Evolutionary conservation across 1,140 invertebrate species (phyloP).

Genomic region (Sminthurides bifidus): DNA sequence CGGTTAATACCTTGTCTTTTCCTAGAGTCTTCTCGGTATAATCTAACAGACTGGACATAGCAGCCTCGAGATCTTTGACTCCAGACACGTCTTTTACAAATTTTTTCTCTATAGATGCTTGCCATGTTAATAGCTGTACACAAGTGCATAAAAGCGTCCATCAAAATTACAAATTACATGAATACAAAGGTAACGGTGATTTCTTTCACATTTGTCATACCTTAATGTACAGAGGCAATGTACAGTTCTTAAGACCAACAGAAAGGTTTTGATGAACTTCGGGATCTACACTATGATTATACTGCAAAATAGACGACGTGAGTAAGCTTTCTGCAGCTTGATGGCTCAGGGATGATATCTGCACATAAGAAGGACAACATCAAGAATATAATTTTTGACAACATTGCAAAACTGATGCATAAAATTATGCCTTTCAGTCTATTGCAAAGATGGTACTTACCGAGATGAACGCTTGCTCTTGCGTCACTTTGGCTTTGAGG

Average conservation of each 20-base stretch:
- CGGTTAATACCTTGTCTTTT: constrained; percentile 38
- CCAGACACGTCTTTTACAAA: constrained; percentile 39
- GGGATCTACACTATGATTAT: constrained; percentile 50
- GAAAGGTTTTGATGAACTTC: constrained; percentile 47
- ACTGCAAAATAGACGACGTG: constrained; percentile 46
- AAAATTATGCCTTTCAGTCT: neutral
- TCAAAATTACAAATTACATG: neutral
- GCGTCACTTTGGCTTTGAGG: constrained; percentile 38
- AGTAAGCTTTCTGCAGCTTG: constrained; percentile 42
- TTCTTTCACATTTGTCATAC: too few species aligned
- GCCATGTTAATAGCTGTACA: constrained; percentile 49
- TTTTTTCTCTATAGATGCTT: constrained; percentile 48
- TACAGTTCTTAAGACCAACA: constrained; percentile 48
- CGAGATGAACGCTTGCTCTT: constrained; percentile 27
- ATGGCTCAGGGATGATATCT: constrained; percentile 42
- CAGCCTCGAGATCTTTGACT: constrained; percentile 45
- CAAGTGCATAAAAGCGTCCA: neutral
- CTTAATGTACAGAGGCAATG: constrained; percentile 54
- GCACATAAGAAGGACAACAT: constrained; percentile 13
- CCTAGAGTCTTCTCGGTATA: constrained; percentile 54
- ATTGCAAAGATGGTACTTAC: constrained; percentile 22
- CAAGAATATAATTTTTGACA: neutral
- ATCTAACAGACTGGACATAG: constrained; percentile 48
- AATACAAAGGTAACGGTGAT: too few species aligned
- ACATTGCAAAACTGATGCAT: neutral